Evolutionary conservation across 2,797 vertebrate species (phyloP).

Genomic region (Channallabes apus): DNA sequence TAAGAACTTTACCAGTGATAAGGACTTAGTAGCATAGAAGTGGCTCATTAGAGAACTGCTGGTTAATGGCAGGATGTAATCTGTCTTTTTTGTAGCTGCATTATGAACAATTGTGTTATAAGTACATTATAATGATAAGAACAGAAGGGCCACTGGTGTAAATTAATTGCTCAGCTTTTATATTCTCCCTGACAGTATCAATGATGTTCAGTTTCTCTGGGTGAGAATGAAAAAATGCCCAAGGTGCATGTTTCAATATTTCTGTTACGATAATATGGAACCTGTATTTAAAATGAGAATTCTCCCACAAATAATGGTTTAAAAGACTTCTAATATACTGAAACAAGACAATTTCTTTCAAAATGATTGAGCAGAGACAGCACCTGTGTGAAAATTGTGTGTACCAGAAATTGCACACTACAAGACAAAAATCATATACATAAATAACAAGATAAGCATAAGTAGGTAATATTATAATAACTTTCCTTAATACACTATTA

Average conservation of each 20-base stretch:
- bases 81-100: neutral
- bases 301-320: neutral
- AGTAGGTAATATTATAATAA: neutral
- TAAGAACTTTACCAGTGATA: neutral
- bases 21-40: conserved; percentile 25
- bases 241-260: neutral
- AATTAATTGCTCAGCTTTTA: neutral
- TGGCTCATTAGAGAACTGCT: conserved; percentile 10
- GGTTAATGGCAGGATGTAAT: neutral
- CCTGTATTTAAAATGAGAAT: neutral
- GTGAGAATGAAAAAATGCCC: neutral
- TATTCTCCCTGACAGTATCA: neutral
- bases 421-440: neutral
- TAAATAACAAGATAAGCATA: neutral
- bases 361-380: neutral
- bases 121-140: neutral
- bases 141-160: neutral
- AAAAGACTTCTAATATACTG: neutral
- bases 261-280: neutral
- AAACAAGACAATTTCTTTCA: neutral
- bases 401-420: neutral
- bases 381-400: neutral
- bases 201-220: neutral
- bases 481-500: neutral
- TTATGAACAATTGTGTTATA: neutral